A percentile compares a stretch with the other conserved stretches of the same genome.
Conservation (phyloP, 2,888 invertebrate species). For the Epinotia ramella region DNA sequence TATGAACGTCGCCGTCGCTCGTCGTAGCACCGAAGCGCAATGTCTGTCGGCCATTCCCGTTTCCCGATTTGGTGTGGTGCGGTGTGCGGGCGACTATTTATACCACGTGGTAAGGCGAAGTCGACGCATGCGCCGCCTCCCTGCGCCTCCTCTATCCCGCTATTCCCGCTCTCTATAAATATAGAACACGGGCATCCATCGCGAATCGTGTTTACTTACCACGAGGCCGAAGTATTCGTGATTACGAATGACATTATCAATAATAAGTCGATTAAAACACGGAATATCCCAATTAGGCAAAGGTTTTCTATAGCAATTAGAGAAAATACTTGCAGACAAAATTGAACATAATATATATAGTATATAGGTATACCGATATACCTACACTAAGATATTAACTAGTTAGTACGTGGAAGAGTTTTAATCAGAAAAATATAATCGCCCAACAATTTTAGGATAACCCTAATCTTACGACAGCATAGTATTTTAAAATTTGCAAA, state of each 20-base stretch:
- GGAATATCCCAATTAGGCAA: not conserved
- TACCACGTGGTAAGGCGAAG: slow-evolving; percentile 71
- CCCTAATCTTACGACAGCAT: no score
- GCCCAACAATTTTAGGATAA: no score
- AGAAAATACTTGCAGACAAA: not conserved
- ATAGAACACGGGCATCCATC: slow-evolving; percentile 77
- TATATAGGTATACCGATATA: no score
- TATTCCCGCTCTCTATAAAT: slow-evolving; percentile 71
- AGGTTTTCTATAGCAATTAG: not conserved
- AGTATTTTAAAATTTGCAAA: no score
- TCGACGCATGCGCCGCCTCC: slow-evolving; percentile 48
- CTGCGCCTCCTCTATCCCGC: slow-evolving; percentile 60
- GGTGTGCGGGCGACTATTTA: slow-evolving; percentile 78
- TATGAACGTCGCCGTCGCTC: slow-evolving; percentile 7
- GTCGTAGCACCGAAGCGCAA: slow-evolving; percentile 51
- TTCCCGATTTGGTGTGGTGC: slow-evolving; percentile 79
- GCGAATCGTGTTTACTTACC: slow-evolving; percentile 62
- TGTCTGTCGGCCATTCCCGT: slow-evolving; percentile 61
- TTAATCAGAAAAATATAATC: no score
- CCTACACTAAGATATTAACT: no score
- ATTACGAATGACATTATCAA: slow-evolving; percentile 55
- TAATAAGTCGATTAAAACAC: slow-evolving; percentile 47
- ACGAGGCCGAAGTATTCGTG: slow-evolving; percentile 53
- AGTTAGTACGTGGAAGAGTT: no score
- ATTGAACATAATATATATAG: no score